Evolutionary conservation across 2,888 invertebrate species (phyloP).

Genomic region (Macaria liturata): DNA sequence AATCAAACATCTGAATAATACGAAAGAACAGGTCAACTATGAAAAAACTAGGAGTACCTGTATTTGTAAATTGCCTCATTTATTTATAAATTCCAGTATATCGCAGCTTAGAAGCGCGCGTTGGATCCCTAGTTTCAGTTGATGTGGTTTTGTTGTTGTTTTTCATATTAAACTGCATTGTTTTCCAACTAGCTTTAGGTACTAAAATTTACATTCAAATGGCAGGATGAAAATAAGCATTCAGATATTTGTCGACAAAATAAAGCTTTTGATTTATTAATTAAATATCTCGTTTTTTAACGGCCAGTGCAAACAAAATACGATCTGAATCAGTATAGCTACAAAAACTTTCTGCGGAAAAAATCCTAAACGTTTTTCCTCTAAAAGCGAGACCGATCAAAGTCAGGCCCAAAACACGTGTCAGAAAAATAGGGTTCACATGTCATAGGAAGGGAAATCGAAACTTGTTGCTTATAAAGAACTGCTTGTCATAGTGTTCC

Average conservation of each 20-base stretch:
- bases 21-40: too few relatives aligned
- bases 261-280: too few relatives aligned
- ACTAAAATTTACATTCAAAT: not conserved
- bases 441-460: slow-evolving; percentile 19
- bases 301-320: too few relatives aligned
- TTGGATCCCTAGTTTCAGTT: not conserved
- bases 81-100: too few relatives aligned
- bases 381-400: slow-evolving; percentile 6
- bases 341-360: not conserved
- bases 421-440: slow-evolving; percentile 33
- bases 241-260: too few relatives aligned
- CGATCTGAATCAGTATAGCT: too few relatives aligned
- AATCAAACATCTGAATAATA: too few relatives aligned
- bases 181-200: not conserved
- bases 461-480: slow-evolving; percentile 37
- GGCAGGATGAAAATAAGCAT: too few relatives aligned
- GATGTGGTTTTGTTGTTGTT: not conserved
- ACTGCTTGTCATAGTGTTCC: slow-evolving; percentile 35
- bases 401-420: slow-evolving; percentile 18
- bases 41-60: too few relatives aligned
- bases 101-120: slow-evolving; percentile 3
- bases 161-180: not conserved
- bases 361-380: not conserved
- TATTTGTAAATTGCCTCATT: too few relatives aligned
- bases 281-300: too few relatives aligned